phyloP scores from a whole-genome alignment of 2,797 vertebrate species.

The Kryptolebias ocellatus region DNA sequence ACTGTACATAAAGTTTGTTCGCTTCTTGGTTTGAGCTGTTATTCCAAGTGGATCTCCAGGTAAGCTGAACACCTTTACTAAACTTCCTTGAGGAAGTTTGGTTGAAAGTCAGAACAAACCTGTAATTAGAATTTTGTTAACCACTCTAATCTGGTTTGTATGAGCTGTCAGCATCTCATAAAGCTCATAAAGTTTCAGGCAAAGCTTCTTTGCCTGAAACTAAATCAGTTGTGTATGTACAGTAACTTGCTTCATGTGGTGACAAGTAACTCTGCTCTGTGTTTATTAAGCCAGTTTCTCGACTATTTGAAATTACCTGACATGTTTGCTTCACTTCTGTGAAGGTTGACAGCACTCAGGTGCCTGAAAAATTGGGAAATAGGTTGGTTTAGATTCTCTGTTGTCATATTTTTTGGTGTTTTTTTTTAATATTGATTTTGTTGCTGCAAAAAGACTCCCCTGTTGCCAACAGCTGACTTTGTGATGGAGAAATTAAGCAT shows the following conservation, averaged over 20 bases:
- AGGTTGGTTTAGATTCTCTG: conserved; percentile 50
- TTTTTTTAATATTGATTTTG: too few relatives aligned
- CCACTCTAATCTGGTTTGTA: not conserved
- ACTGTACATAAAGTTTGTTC: not conserved
- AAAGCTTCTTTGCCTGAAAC: not conserved
- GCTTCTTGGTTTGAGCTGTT: conserved; percentile 19
- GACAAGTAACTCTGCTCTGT: not conserved
- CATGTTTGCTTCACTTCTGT: conserved; percentile 9
- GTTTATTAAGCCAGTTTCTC: not conserved
- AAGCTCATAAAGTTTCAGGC: too few relatives aligned
- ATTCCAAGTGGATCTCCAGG: conserved; percentile 36
- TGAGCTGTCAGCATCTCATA: not conserved
- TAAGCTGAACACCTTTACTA: conserved; percentile 40
- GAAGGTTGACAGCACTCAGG: conserved; percentile 44
- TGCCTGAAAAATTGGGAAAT: conserved; percentile 27
- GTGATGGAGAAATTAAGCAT: conserved; percentile 22
- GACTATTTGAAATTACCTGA: conserved; percentile 29
- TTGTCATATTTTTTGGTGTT: conserved; percentile 45
- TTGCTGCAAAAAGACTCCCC: conserved; percentile 57
- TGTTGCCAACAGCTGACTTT: conserved; percentile 53
- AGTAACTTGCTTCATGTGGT: not conserved
- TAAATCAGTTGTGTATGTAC: not conserved
- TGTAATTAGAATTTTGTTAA: conserved; percentile 1
- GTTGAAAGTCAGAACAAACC: not conserved
- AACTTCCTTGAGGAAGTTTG: not conserved